Conservation (phyloP, 2,797 vertebrate genomes). For the Lagorchestes hirsutus region DNA sequence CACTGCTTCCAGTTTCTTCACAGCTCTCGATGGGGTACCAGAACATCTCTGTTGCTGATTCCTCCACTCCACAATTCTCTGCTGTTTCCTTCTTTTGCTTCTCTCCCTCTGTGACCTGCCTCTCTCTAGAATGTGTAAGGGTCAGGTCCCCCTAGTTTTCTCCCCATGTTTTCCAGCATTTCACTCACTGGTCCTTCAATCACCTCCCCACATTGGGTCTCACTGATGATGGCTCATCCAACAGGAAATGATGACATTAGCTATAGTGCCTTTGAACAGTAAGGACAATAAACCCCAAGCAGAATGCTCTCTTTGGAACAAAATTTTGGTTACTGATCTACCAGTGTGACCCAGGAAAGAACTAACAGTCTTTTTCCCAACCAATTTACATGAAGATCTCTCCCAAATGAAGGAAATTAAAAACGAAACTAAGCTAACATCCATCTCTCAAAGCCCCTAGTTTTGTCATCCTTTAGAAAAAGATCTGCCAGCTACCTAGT, state of each 20-base stretch:
- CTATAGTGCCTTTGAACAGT: rapidly evolving
- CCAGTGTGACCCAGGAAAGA: background rate
- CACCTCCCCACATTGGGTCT: background rate
- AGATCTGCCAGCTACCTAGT: background rate
- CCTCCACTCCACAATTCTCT: background rate
- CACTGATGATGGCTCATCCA: background rate
- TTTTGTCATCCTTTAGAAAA: background rate
- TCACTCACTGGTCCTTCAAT: background rate
- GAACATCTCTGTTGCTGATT: background rate
- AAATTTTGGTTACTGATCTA: background rate
- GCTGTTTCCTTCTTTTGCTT: background rate
- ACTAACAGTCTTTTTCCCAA: background rate
- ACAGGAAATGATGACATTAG: background rate
- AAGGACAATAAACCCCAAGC: background rate
- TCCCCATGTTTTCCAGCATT: background rate
- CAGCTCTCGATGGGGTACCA: background rate
- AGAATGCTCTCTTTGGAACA: background rate
- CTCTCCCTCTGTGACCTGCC: background rate
- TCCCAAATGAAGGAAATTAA: background rate
- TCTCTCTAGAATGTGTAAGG: background rate
- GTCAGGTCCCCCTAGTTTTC: background rate
- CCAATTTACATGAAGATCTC: slow-evolving; percentile 11
- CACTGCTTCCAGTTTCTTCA: background rate
- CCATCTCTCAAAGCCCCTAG: background rate
- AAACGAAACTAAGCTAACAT: background rate